Conservation (phyloP, 2,113 vertebrate species). For the Strix aluco region DNA sequence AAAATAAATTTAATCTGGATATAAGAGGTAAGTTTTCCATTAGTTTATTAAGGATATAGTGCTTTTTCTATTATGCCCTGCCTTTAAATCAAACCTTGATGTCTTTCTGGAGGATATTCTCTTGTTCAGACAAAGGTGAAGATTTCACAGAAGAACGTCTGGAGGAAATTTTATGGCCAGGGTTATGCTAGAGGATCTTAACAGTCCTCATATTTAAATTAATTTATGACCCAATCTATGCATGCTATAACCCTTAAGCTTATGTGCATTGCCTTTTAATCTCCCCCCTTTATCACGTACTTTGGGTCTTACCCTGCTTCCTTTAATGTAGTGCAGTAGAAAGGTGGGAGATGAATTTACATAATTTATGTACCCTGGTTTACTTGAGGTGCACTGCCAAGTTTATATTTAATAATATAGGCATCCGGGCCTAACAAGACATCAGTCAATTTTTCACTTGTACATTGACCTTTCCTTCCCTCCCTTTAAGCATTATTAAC, state of each 20-base stretch:
- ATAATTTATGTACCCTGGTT: conserved; percentile 11
- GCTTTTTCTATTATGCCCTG: neutral
- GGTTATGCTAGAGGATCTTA: neutral
- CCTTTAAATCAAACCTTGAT: neutral
- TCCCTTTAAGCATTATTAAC: conserved; percentile 14
- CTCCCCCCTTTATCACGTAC: neutral
- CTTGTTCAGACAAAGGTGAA: neutral
- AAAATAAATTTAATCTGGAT: neutral
- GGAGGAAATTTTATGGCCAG: neutral
- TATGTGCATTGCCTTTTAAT: neutral
- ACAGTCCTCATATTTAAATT: conserved; percentile 7
- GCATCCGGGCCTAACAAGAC: neutral
- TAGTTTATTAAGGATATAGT: neutral
- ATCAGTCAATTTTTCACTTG: conserved; percentile 26
- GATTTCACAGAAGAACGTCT: neutral
- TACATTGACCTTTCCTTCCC: neutral
- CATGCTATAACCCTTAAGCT: neutral
- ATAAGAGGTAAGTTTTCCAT: neutral
- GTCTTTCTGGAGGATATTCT: neutral
- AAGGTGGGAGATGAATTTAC: neutral
- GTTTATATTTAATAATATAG: conserved; percentile 10
- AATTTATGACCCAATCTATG: neutral
- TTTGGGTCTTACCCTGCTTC: neutral
- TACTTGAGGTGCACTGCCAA: neutral
- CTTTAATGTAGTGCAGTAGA: neutral